Evolutionary conservation across 30 jellyfish, hydroid and myxozoan species (phyloP), one percentile per base, ranked within the genome.

Genomic region (Rhopilema esculentum): DNA sequence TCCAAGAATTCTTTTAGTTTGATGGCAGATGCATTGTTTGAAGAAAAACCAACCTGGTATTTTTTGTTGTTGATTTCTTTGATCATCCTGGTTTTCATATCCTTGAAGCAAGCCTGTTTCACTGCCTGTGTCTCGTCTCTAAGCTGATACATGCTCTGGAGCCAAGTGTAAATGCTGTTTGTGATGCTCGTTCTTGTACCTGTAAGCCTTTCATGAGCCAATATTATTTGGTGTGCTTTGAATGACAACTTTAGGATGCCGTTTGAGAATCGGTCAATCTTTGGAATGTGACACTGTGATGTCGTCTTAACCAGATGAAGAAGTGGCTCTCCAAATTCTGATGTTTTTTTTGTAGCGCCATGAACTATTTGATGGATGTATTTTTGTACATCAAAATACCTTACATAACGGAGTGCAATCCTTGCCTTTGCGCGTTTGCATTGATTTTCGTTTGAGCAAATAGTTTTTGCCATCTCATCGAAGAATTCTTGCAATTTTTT

Each of bases 271-370:
- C 23, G 69, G 22, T 83, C 85, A 24, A 83, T 68, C 27, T 83
- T 83, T 67, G 67, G 66, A 68, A 83, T 75, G 27, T 83, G 28
- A 50, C 92, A 83, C 63, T 83, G 40, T 52, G 68, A 83, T 7
- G 76, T 83, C 4, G 28, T 68, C 66, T 49, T n/a, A 22, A 83
- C 69, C 33, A 69, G 12, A 7, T 49, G n/a, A 0, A 83, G 77
- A 0, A 83, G 77, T 21, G 92, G 92, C 7, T 83, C 85, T n/a
- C 85, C 92, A 27, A 83, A 83, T 16, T 76, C 66, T 17, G 84
- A 40, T 24, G 75, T 83, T 71, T n/a, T 62, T 49, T 50, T 27
- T 67, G 69, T 15, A 8, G 90, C 90, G 0, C 85, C 85, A 19
- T 68, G 40, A 28, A 83, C 1, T 32, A 83, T 83, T 74, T 40